Percentiles rank a stretch among this genome's conserved stretches.
Conservation (phyloP, 2,797 vertebrate species). For the Mareca strepera region DNA sequence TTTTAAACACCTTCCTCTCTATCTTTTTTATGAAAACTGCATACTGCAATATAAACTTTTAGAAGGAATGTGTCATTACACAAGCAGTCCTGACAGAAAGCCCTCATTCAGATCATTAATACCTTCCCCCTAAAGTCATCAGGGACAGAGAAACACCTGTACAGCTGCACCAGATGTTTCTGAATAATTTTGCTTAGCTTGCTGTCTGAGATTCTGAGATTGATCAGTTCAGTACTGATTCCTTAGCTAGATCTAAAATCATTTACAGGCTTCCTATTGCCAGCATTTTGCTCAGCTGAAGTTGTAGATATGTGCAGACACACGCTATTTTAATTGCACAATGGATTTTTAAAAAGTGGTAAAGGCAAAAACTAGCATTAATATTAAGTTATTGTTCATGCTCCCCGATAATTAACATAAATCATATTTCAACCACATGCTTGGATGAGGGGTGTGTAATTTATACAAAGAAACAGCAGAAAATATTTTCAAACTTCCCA, state of each 20-base stretch:
- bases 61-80: conserved; percentile 35
- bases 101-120: conserved; percentile 40
- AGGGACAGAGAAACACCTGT: conserved; percentile 47
- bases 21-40: conserved; percentile 73
- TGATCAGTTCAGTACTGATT: neutral
- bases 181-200: conserved; percentile 46
- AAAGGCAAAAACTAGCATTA: neutral
- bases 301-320: neutral
- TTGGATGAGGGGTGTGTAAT: neutral
- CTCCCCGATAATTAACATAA: conserved; percentile 2
- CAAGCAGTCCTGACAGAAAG: conserved; percentile 39
- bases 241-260: neutral
- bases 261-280: neutral
- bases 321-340: neutral
- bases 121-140: conserved; percentile 33
- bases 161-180: conserved; percentile 62
- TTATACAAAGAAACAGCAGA: neutral
- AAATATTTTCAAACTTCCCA: neutral
- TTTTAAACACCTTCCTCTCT: conserved; percentile 56
- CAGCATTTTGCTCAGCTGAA: neutral
- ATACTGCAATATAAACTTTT: conserved; percentile 59
- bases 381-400: neutral
- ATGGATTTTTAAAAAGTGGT: neutral
- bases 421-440: neutral
- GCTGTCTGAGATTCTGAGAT: conserved; percentile 34